Percentiles rank a stretch among this genome's conserved stretches.
Conservation (phyloP, 2,888 invertebrate species). For the Synergus laeviventris region DNA sequence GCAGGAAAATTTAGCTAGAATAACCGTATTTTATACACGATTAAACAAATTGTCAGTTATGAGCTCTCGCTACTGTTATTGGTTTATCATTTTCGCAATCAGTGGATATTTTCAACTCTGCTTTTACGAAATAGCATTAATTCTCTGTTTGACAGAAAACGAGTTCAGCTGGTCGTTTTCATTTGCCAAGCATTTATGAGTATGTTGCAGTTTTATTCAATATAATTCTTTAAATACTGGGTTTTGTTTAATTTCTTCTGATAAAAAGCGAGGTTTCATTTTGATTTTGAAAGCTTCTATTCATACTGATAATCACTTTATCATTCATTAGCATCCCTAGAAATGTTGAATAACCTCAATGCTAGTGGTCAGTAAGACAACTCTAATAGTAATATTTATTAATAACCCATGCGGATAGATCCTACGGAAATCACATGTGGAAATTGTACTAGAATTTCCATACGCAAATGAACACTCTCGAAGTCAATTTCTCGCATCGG, state of each 20-base stretch:
- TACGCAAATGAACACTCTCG: no score
- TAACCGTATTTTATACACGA: slow-evolving; percentile 23
- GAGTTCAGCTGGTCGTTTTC: not conserved
- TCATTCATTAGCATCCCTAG: no score
- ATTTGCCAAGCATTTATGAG: not conserved
- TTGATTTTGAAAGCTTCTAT: no score
- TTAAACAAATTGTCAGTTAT: slow-evolving; percentile 29
- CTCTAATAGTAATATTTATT: no score
- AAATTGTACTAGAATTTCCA: no score
- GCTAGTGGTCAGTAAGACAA: no score
- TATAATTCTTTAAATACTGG: not conserved
- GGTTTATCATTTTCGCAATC: slow-evolving; percentile 15
- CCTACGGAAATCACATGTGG: no score
- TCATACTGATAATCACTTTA: no score
- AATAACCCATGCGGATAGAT: no score
- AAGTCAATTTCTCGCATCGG: no score
- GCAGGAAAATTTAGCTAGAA: not conserved
- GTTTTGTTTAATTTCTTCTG: not conserved
- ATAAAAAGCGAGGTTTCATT: not conserved
- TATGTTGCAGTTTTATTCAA: not conserved
- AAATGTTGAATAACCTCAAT: no score
- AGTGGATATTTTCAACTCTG: not conserved
- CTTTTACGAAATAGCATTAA: not conserved
- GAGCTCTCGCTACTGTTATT: slow-evolving; percentile 14
- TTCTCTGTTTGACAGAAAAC: slow-evolving; percentile 5